Percentiles rank a stretch among this genome's conserved stretches.
These are phyloP conservation scores for Orchesellides sinensis DNA, from an alignment of 2,888 invertebrate species.

Conservation along the genomic window DNA sequence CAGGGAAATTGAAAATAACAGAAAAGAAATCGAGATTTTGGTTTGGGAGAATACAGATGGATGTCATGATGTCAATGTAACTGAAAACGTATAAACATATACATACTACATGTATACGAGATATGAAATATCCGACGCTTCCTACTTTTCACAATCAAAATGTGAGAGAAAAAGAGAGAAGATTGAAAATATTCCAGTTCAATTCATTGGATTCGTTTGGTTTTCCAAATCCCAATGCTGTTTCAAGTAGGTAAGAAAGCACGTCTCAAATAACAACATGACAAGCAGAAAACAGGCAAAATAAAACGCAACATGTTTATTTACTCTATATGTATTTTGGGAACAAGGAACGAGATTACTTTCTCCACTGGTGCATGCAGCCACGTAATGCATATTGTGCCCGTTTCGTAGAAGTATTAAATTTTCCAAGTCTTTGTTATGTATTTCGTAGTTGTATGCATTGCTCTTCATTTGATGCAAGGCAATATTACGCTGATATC, in stretches of 20 bases:
- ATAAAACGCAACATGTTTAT: background rate
- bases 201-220: conserved; percentile 1
- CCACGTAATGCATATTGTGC: too few relatives aligned
- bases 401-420: too few relatives aligned
- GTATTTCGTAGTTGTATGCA: too few relatives aligned
- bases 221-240: background rate
- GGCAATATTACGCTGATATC: too few relatives aligned
- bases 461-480: too few relatives aligned
- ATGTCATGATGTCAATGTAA: background rate
- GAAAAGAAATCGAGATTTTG: background rate
- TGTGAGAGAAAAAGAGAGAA: background rate
- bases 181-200: conserved; percentile 39
- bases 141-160: background rate
- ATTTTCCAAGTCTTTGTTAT: too few relatives aligned
- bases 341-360: conserved; percentile 10
- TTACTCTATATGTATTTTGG: background rate
- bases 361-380: background rate
- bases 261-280: background rate
- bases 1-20: background rate
- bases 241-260: conserved; percentile 19
- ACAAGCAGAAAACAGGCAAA: background rate
- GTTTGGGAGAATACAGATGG: too few relatives aligned
- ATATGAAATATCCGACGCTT: background rate
- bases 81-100: background rate
- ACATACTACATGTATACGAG: background rate